These are phyloP conservation scores for Asobara japonica DNA, from an alignment of 1,140 invertebrate species.

Conservation along the genomic window DNA sequence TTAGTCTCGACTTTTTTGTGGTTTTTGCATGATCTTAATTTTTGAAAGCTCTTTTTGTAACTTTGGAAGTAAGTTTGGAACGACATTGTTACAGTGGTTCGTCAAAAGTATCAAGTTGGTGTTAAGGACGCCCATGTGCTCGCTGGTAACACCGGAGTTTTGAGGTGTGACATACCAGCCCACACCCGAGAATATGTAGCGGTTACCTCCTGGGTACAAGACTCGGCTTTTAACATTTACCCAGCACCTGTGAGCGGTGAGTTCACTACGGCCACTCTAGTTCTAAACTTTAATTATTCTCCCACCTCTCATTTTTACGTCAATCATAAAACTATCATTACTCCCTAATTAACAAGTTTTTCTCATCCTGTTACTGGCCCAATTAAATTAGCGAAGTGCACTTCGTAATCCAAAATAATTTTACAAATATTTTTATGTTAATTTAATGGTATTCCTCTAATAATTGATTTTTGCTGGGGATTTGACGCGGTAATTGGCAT, in stretches of 20 bases:
- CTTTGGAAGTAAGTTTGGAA: conserved; percentile 1
- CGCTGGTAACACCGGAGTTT: conserved; percentile 84
- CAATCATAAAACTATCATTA: not conserved
- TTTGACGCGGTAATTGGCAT: too few relatives aligned
- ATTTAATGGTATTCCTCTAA: too few relatives aligned
- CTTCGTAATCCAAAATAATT: too few relatives aligned
- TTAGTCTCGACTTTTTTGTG: too few relatives aligned
- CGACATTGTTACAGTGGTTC: conserved; percentile 79
- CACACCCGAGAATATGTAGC: conserved; percentile 89
- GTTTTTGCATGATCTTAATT: too few relatives aligned
- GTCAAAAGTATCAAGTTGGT: conserved; percentile 86
- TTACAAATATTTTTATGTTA: too few relatives aligned
- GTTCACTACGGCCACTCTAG: conserved; percentile 37
- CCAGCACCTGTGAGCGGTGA: conserved; percentile 82
- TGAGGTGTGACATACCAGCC: conserved; percentile 86
- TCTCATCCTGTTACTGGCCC: not conserved
- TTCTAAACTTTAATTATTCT: not conserved
- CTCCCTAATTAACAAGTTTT: not conserved
- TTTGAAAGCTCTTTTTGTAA: too few relatives aligned
- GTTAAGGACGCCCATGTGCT: conserved; percentile 90
- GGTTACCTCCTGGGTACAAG: conserved; percentile 89
- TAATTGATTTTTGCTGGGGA: too few relatives aligned
- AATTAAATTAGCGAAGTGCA: not conserved
- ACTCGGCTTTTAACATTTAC: conserved; percentile 82
- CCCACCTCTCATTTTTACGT: not conserved